Evolutionary conservation across 2,113 vertebrate species (phyloP).

Genomic region (Podarcis muralis): DNA sequence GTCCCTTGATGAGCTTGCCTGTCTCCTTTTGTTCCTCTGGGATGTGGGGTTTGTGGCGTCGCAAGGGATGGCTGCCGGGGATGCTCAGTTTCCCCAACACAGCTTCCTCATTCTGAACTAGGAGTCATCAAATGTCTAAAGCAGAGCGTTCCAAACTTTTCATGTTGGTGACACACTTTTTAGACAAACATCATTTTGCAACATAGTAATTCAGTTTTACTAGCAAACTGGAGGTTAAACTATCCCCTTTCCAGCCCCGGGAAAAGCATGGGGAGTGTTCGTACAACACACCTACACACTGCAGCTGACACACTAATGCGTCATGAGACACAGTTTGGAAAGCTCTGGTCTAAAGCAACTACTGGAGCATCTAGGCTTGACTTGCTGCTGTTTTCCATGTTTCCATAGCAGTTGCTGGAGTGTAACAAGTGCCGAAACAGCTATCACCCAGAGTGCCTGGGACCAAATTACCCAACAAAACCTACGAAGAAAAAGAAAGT

Average conservation of each 20-base stretch:
- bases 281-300: too few species aligned
- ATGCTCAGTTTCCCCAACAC: too few species aligned
- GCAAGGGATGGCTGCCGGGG: not conserved
- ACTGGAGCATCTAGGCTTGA: too few species aligned
- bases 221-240: too few species aligned
- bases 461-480: conserved; percentile 96
- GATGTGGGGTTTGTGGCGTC: too few species aligned
- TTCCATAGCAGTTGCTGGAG: conserved; percentile 89
- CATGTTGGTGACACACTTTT: too few species aligned
- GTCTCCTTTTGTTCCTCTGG: not conserved
- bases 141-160: not conserved
- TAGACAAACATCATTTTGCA: too few species aligned
- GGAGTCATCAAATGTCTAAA: not conserved
- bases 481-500: conserved; percentile 98
- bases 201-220: too few species aligned
- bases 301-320: too few species aligned
- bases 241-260: too few species aligned
- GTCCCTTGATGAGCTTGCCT: not conserved
- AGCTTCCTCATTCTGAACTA: fast-evolving
- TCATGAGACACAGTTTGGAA: not conserved
- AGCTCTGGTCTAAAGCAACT: not conserved
- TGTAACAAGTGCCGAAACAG: conserved; percentile 99
- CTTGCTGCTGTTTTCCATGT: conserved; percentile 19
- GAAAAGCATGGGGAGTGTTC: too few species aligned
- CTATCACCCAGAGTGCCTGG: conserved; percentile 99